Evolutionary conservation across 2,888 invertebrate species (phyloP).

Genomic region (Polydrusus cervinus): DNA sequence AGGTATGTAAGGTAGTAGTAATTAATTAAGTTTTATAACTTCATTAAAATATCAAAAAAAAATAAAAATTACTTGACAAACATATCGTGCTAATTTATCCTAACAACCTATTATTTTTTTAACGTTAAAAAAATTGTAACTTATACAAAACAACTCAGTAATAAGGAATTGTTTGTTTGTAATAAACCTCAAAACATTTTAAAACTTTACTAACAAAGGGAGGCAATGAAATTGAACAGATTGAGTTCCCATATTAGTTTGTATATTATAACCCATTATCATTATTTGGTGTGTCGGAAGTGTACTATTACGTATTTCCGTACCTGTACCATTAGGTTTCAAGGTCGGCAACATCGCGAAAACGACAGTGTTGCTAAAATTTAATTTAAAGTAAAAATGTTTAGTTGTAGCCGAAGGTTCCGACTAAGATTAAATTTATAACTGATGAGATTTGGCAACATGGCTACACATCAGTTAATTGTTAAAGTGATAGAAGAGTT

Average conservation of each 20-base stretch:
- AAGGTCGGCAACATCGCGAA: constrained; percentile 60
- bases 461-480: no score
- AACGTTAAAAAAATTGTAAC: neutral
- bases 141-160: neutral
- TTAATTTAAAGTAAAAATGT: neutral
- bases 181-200: constrained; percentile 4
- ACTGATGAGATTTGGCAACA: no score
- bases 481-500: no score
- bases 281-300: constrained; percentile 65
- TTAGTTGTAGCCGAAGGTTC: no score
- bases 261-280: constrained; percentile 64
- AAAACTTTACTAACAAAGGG: constrained; percentile 15
- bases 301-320: constrained; percentile 67
- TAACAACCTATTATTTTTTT: constrained; percentile 4
- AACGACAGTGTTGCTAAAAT: constrained; percentile 6
- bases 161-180: constrained; percentile 15
- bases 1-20: no score
- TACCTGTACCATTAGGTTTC: constrained; percentile 66
- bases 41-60: constrained; percentile 4
- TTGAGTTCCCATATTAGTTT: constrained; percentile 64
- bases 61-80: neutral
- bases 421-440: no score
- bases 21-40: neutral
- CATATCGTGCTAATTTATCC: neutral
- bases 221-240: constrained; percentile 55